Percentiles rank a stretch among this genome's conserved stretches.
Conservation (phyloP, 2,888 invertebrate species). For the Cerastis rubricosa region DNA sequence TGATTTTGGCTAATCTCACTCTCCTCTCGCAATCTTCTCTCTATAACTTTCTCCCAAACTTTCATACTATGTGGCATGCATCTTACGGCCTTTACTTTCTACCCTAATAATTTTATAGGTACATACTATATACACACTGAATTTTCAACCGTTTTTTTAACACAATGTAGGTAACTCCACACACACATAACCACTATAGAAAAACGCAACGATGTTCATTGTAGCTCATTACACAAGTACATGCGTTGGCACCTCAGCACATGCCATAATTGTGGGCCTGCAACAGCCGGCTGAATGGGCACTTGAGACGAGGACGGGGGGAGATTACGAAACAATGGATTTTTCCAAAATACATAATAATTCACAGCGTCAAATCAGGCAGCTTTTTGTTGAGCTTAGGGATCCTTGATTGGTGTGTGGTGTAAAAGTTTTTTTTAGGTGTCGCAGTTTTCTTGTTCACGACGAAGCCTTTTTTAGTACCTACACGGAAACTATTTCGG, state of each 20-base stretch:
- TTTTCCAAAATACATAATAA: conserved; percentile 90
- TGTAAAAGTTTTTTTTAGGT: conserved; percentile 22
- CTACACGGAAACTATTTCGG: not conserved
- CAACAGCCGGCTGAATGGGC: conserved; percentile 77
- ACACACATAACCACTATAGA: conserved; percentile 39
- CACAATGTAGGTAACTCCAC: conserved; percentile 5
- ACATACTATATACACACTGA: not conserved
- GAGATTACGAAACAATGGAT: conserved; percentile 90
- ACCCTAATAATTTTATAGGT: not conserved
- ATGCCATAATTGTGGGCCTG: conserved; percentile 76
- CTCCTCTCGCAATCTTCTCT: too few relatives aligned
- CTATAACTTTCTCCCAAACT: too few relatives aligned
- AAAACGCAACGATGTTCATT: conserved; percentile 65
- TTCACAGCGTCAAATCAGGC: conserved; percentile 88
- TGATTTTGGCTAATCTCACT: too few relatives aligned
- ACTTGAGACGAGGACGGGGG: conserved; percentile 84
- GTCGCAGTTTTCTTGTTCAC: not conserved
- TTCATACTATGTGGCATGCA: too few relatives aligned
- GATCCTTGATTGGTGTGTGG: conserved; percentile 70
- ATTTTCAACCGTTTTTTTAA: conserved; percentile 11
- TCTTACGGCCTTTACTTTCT: not conserved
- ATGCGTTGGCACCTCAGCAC: conserved; percentile 81
- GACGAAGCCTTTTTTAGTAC: not conserved
- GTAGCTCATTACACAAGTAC: conserved; percentile 81
- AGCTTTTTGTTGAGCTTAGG: conserved; percentile 83